Conservation (phyloP, 2,888 invertebrate species). For the Drosophila meridionalis region DNA sequence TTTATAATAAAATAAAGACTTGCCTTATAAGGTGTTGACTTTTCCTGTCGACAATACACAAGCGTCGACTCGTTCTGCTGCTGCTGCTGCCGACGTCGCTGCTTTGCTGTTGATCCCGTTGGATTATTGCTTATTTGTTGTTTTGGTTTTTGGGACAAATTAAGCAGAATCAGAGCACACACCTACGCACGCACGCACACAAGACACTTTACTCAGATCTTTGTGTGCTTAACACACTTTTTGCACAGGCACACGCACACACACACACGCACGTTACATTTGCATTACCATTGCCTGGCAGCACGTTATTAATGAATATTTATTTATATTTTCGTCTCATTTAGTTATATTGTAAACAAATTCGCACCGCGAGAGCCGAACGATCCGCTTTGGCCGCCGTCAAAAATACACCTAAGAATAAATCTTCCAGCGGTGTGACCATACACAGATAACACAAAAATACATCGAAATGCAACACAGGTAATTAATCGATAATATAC, state of each 20-base stretch:
- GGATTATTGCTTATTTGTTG: slow-evolving; percentile 25
- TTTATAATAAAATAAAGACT: slow-evolving; percentile 53
- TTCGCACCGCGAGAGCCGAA: slow-evolving; percentile 21
- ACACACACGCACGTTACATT: slow-evolving; percentile 43
- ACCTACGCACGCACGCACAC: slow-evolving; percentile 18
- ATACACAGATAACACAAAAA: background rate
- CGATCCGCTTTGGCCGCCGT: slow-evolving; percentile 17
- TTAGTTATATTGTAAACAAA: slow-evolving; percentile 44
- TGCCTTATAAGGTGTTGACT: slow-evolving; percentile 69
- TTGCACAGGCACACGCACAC: slow-evolving; percentile 40
- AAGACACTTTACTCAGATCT: slow-evolving; percentile 29
- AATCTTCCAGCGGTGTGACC: slow-evolving; percentile 23
- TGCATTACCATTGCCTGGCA: slow-evolving; percentile 28
- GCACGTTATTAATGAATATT: slow-evolving; percentile 29
- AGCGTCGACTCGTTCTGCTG: slow-evolving; percentile 26
- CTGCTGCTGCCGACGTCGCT: slow-evolving; percentile 18
- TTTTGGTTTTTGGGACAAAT: slow-evolving; percentile 24
- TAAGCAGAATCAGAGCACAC: slow-evolving; percentile 18
- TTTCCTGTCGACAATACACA: slow-evolving; percentile 51
- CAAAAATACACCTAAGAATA: slow-evolving; percentile 43
- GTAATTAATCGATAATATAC: background rate
- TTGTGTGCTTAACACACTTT: slow-evolving; percentile 43
- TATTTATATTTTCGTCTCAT: slow-evolving; percentile 45
- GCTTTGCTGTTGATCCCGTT: slow-evolving; percentile 29
- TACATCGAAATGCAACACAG: background rate